Percentiles rank a stretch among this genome's conserved stretches.
phyloP scores from a whole-genome alignment of 2,113 vertebrate genomes.

The Phylloscopus trochilus region DNA sequence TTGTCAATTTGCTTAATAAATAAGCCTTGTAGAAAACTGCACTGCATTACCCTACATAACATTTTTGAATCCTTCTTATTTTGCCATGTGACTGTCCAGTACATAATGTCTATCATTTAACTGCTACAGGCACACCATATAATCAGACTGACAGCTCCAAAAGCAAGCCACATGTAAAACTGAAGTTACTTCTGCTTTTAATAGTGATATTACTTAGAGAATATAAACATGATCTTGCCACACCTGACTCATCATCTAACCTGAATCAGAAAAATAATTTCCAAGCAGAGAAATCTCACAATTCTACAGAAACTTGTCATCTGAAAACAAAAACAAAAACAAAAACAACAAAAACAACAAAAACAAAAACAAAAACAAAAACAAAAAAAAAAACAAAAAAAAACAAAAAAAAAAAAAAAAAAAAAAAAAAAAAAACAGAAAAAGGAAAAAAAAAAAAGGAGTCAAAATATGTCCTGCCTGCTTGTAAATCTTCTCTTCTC shows the following conservation, averaged over 20 bases:
- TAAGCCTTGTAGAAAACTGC: not conserved
- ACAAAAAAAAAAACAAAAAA: no score
- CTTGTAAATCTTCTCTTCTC: not conserved
- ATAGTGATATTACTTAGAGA: not conserved
- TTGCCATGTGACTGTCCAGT: not conserved
- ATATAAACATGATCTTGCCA: not conserved
- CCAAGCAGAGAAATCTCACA: not conserved
- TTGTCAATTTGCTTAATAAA: not conserved
- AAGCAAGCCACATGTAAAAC: not conserved
- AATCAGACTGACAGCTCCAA: not conserved
- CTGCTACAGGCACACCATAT: not conserved
- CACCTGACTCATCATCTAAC: not conserved
- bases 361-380: no score
- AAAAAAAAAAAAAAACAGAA: no score
- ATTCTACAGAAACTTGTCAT: not conserved
- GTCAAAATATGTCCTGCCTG: not conserved
- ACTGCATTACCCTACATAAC: not conserved
- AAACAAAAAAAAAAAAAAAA: no score
- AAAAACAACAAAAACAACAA: no score
- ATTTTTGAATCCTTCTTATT: not conserved
- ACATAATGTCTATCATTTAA: not conserved
- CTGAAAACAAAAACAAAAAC: no score
- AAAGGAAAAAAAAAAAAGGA: no score
- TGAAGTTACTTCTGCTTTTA: not conserved
- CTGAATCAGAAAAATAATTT: not conserved